Base-by-base conservation (phyloP, 2,113 vertebrate genomes). In the Morone chrysops region DNA sequence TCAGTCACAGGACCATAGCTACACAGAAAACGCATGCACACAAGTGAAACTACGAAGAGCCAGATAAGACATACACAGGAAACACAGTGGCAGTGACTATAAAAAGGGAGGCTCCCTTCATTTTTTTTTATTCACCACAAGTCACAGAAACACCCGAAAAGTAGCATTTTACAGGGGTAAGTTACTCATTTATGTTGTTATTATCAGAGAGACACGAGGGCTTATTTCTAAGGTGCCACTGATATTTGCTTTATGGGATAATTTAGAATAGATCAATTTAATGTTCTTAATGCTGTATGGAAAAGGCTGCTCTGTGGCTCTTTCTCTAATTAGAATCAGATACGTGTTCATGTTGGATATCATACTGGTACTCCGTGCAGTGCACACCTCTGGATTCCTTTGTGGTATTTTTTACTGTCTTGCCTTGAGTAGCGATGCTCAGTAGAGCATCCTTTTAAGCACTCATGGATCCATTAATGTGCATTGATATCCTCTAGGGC, bases 381-480 rank as follows among this genome's bases (percentile, higher is more conserved):
- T 41, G 13, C 16, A n/a, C 9, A 36, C 47, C 45, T 59, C 10
- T 11, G 2, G 17, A 61, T 17, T 20, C 6, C 14, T 38, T 6
- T 51, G 48, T 65, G 57, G 12, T 51, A n/a, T 43, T 47, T 73
- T 60, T 41, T 66, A 16, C 25, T 54, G 9, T 53, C 60, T 68
- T 62, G 17, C n/a, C 40, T 3, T 18, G 17, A 61, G 9, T 16
- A 7, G 0, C 22, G 11, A 57, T 17, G 25, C 38, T 90, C 89
- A 84, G 74, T 87, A 77, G 67, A 77, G 63, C 81, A 92, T 87
- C 81, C 87, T 87, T 66, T 92, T 56, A 84, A 88, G 87, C 86
- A 84, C 88, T 90, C 73, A 74, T 22, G 56, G 4, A 8, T 43
- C 10, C 61, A 56, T 70, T 92, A 89, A 93, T 90, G 90, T 63